Evolutionary conservation across 1,140 invertebrate species (phyloP).

Genomic region (Probaryconus sp.): DNA sequence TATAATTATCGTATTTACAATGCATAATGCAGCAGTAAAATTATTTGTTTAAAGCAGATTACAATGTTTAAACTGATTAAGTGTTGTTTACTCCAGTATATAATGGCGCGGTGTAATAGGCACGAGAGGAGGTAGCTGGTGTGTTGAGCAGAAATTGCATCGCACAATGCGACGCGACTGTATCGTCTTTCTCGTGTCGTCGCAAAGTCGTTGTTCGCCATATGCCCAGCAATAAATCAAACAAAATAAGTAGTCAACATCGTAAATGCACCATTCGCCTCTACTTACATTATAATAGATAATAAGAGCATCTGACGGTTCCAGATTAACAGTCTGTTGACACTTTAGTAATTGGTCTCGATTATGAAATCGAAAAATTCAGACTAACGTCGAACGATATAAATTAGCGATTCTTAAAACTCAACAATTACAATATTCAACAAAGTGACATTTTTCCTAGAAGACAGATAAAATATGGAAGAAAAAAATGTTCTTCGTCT

Average conservation of each 20-base stretch:
- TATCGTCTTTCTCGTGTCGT: slow-evolving; percentile 2
- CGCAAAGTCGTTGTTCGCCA: slow-evolving; percentile 8
- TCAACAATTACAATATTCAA: no score
- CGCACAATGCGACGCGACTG: background rate
- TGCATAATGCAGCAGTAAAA: slow-evolving; percentile 21
- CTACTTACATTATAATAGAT: slow-evolving; percentile 4
- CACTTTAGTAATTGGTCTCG: slow-evolving; percentile 25
- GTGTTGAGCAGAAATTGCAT: background rate
- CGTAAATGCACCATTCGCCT: slow-evolving; percentile 16
- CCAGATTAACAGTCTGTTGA: slow-evolving; percentile 20
- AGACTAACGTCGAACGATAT: no score
- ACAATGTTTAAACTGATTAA: no score
- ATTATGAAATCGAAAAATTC: background rate
- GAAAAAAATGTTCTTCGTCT: no score
- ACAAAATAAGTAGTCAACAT: slow-evolving; percentile 15
- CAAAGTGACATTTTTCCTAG: no score
- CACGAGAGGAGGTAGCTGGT: slow-evolving; percentile 1
- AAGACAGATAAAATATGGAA: no score
- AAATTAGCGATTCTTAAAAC: no score
- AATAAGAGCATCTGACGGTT: slow-evolving; percentile 18
- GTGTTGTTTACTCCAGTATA: background rate
- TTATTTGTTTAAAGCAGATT: slow-evolving; percentile 13
- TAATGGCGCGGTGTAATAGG: slow-evolving; percentile 15
- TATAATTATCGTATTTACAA: no score
- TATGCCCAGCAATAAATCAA: slow-evolving; percentile 18